phyloP scores from a whole-genome alignment of 2,797 vertebrate species.

The Alcedo atthis region DNA sequence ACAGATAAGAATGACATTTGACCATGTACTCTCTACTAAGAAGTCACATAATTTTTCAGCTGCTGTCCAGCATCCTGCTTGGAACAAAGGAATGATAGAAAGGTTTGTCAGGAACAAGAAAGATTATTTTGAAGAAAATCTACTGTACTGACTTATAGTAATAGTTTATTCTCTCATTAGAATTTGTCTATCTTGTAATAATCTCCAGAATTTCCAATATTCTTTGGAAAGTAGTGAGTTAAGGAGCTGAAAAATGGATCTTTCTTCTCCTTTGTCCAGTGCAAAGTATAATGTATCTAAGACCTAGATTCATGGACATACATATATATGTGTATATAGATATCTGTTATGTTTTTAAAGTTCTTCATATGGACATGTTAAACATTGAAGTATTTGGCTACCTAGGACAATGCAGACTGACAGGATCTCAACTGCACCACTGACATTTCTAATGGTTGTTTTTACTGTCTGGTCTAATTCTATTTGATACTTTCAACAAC shows the following conservation, averaged over 20 bases:
- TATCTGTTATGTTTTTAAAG: background rate
- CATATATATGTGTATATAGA: background rate
- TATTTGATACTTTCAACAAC: slow-evolving; percentile 48
- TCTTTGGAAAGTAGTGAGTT: background rate
- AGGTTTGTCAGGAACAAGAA: background rate
- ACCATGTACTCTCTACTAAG: background rate
- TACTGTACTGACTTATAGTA: background rate
- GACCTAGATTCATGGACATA: background rate
- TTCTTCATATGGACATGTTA: background rate
- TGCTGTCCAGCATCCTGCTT: background rate
- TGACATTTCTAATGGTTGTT: slow-evolving; percentile 16
- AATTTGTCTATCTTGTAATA: background rate
- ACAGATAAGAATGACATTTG: background rate
- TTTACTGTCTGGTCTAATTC: background rate
- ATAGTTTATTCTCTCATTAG: background rate
- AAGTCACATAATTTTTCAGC: background rate
- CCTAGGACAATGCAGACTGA: background rate
- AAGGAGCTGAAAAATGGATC: background rate
- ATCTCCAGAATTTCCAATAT: background rate
- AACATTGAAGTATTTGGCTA: background rate
- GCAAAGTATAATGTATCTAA: background rate
- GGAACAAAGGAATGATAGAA: background rate
- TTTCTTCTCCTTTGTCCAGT: background rate
- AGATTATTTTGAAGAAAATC: background rate
- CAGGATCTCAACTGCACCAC: background rate